Evolutionary conservation across 53 echinoderm and acorn worm genomes (phyloP).

Genomic region (Temnopleurus reevesii): DNA sequence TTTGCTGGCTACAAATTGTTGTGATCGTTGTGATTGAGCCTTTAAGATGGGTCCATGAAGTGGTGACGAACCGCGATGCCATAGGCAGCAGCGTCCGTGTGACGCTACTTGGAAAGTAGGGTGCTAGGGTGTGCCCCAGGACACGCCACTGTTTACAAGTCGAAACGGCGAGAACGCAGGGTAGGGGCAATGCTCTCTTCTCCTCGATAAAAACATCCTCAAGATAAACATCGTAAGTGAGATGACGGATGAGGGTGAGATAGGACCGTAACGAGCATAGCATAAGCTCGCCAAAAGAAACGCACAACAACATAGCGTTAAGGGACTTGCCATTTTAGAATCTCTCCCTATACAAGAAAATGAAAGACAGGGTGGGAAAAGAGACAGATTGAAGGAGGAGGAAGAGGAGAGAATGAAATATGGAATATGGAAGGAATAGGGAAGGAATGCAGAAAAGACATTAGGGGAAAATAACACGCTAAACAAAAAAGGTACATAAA

Average conservation of each 20-base stretch:
- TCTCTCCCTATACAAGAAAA: no score
- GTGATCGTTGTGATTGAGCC: no score
- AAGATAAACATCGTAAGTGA: background rate
- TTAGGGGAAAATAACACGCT: no score
- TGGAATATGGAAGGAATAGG: no score
- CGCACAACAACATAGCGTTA: background rate
- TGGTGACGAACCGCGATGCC: background rate
- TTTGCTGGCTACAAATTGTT: no score
- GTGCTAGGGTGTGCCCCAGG: slow-evolving; percentile 19
- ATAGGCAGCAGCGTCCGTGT: slow-evolving; percentile 17
- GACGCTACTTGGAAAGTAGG: slow-evolving; percentile 42
- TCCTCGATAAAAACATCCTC: background rate
- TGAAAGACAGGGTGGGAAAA: no score
- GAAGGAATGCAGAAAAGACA: background rate
- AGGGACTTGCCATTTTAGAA: no score
- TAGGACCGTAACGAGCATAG: background rate
- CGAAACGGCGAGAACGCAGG: background rate
- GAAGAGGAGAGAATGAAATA: background rate
- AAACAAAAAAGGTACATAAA: no score
- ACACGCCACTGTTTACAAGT: background rate
- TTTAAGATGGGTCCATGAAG: slow-evolving; percentile 3
- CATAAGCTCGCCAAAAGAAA: background rate
- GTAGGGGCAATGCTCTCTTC: background rate
- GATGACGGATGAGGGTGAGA: background rate
- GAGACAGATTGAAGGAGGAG: background rate